Conservation (phyloP, 1,140 invertebrate species). For the Polyergus mexicanus region DNA sequence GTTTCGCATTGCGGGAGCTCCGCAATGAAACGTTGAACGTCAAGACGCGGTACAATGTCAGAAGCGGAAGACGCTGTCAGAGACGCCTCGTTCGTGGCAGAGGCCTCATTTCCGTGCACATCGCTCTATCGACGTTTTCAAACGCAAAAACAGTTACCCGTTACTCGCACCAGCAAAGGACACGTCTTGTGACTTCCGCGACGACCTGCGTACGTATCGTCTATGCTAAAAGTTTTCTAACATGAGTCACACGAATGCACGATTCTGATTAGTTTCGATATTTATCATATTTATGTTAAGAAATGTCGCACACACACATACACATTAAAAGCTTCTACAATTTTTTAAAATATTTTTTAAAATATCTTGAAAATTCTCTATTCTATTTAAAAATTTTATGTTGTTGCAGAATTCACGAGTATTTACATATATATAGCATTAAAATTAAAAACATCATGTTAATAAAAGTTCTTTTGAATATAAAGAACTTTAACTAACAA, state of each 20-base stretch:
- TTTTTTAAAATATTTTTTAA: neutral
- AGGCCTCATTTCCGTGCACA: slow-evolving; percentile 64
- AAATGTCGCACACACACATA: neutral
- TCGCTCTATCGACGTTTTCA: slow-evolving; percentile 49
- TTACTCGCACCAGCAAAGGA: neutral
- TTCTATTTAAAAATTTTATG: neutral
- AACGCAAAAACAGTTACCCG: slow-evolving; percentile 42
- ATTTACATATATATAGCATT: neutral
- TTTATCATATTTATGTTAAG: neutral
- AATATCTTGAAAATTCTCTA: neutral
- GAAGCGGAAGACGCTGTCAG: slow-evolving; percentile 54
- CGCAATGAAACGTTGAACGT: slow-evolving; percentile 22
- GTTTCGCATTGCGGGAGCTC: slow-evolving; percentile 23
- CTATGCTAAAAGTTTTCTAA: slow-evolving; percentile 23
- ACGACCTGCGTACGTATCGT: neutral
- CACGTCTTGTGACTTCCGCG: slow-evolving; percentile 21
- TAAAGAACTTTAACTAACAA: neutral
- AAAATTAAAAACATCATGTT: neutral
- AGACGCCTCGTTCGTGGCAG: slow-evolving; percentile 31
- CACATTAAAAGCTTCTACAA: neutral
- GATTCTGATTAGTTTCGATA: neutral
- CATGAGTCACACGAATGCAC: neutral
- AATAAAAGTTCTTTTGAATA: neutral
- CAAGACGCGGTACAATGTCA: slow-evolving; percentile 44
- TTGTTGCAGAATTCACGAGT: neutral